Evolutionary conservation across 1,140 invertebrate species (phyloP).

Genomic region (Matsumurasca onukii): DNA sequence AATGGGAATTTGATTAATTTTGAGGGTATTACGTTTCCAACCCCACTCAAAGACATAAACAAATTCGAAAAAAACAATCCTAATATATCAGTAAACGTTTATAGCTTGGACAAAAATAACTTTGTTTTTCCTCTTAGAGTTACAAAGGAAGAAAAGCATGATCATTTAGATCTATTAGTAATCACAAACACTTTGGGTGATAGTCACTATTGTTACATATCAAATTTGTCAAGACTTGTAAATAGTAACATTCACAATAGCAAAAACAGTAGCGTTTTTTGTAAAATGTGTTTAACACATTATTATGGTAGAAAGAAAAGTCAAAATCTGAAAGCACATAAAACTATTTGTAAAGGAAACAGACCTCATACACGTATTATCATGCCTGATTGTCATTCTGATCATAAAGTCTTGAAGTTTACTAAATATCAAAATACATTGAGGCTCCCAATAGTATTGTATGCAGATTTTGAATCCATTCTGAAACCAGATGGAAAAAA

Average conservation of each 20-base stretch:
- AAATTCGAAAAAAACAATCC: slow-evolving; percentile 24
- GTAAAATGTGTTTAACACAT: slow-evolving; percentile 31
- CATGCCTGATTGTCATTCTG: background rate
- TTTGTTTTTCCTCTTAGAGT: slow-evolving; percentile 21
- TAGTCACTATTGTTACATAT: slow-evolving; percentile 27
- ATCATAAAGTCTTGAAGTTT: slow-evolving; percentile 11
- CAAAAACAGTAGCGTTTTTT: slow-evolving; percentile 10
- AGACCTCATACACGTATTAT: slow-evolving; percentile 9
- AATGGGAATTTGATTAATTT: slow-evolving; percentile 18
- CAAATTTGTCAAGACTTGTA: slow-evolving; percentile 17
- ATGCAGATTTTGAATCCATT: slow-evolving; percentile 30
- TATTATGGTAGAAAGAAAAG: background rate
- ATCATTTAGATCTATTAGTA: slow-evolving; percentile 28
- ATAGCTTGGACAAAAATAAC: slow-evolving; percentile 7
- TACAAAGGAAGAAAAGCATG: background rate
- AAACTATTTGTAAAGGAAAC: slow-evolving; percentile 12
- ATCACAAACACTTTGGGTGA: background rate
- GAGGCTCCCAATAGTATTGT: slow-evolving; percentile 18
- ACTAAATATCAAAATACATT: slow-evolving; percentile 16
- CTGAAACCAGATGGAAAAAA: no score
- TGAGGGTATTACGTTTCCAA: slow-evolving; percentile 13
- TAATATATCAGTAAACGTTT: slow-evolving; percentile 27
- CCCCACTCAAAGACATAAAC: slow-evolving; percentile 11
- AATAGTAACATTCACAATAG: slow-evolving; percentile 4
- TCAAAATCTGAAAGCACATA: background rate